Evolutionary conservation across 1,140 invertebrate species (phyloP), one percentile per base, ranked within the genome.

Genomic region (Agrypnia vestita): DNA sequence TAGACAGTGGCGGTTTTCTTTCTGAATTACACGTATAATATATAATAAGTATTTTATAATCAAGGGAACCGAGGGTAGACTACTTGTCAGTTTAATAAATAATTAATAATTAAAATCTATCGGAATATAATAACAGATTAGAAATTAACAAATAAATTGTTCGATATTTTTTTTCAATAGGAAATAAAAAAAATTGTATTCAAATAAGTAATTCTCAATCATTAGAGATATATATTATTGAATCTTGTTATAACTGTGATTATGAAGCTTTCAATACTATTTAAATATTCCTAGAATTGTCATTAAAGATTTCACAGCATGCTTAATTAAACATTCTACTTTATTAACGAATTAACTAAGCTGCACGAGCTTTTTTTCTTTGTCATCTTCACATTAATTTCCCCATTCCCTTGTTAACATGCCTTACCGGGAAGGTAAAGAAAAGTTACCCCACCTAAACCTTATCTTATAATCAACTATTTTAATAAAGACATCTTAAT

Each of bases 341-440:
- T 75, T 75, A 75, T 75, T 75, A 75, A 17, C 43, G 44, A 53
- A 59, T 10, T 35, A 75, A 44, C 9, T n/a, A n/a, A n/a, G n/a
- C 61, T 11, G 55, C 73, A 43, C 11, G 21, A 21, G 53, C 35
- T 13, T 75, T 61, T 75, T 75, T 75, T 75, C 53, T 21, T 44
- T 55, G 73, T 56, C 73, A 56, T 46, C 35, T 19, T n/a, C 21
- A 35, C 51, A 61, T 75, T 75, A 75, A 75, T 75, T 75, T 61
- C 35, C 55, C 53, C 43, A 46, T 75, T 75, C 25, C 55, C 73
- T 75, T 25, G 73, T 75, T 75, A 75, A 46, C 35, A 15, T 13
- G 25, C 47, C 55, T 21, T 21, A 0, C n/a, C 3, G n/a, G 44
- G 10, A 13, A 15, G 19, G 21, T n/a, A 17, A 17, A 19, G 73